These are phyloP conservation scores for Leistus spinibarbis DNA, from an alignment of 2,888 invertebrate genomes.

Conservation along the genomic window DNA sequence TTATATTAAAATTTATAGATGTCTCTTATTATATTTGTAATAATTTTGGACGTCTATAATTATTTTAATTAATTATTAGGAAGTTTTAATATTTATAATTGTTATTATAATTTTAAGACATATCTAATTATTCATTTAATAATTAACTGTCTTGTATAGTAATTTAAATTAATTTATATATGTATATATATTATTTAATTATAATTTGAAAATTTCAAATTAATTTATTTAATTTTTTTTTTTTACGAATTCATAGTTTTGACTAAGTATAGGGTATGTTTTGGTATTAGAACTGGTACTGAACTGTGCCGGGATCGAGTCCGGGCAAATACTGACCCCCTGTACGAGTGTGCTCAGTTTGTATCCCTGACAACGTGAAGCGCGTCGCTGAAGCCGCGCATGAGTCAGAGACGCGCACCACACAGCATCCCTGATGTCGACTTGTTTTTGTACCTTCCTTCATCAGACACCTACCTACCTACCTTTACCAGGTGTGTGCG, in stretches of 20 bases:
- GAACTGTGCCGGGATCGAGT: constrained; percentile 14
- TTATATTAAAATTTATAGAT: too few relatives aligned
- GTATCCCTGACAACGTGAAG: constrained; percentile 15
- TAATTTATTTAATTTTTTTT: neutral
- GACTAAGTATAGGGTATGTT: neutral
- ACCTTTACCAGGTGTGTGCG: neutral
- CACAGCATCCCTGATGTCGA: neutral
- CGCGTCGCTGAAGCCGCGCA: constrained; percentile 6
- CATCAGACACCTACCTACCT: neutral
- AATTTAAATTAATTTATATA: neutral
- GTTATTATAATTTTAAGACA: too few relatives aligned
- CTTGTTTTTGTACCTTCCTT: neutral
- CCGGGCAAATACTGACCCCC: constrained; percentile 21
- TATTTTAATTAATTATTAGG: too few relatives aligned
- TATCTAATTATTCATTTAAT: too few relatives aligned
- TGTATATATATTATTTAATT: neutral
- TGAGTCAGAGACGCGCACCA: neutral
- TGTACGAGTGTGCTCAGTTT: neutral
- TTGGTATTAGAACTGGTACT: neutral
- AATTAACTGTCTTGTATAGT: too few relatives aligned
- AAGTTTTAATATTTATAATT: too few relatives aligned
- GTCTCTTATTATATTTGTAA: too few relatives aligned
- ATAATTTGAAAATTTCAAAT: neutral
- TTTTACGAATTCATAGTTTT: neutral
- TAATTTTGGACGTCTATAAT: too few relatives aligned